A percentile compares a stretch with the other conserved stretches of the same genome.
Evolutionary conservation across 2,888 invertebrate genomes (phyloP).

Genomic region (Temnothorax ravouxi): DNA sequence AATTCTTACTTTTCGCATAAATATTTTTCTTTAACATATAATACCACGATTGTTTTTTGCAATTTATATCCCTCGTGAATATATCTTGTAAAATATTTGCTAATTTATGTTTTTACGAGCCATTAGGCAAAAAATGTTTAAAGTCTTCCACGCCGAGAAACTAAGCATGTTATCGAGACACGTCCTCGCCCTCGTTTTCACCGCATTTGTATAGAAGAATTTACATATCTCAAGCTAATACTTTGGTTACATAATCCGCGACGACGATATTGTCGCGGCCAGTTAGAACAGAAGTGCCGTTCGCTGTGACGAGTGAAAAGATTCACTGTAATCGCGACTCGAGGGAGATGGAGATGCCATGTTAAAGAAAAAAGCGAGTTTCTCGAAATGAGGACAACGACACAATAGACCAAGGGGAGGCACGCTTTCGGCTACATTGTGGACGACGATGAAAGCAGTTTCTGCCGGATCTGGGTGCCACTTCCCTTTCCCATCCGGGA

Average conservation of each 20-base stretch:
- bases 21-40: neutral
- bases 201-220: neutral
- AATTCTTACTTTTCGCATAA: neutral
- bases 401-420: constrained; percentile 70
- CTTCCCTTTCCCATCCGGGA: constrained; percentile 69
- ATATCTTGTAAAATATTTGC: neutral
- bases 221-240: constrained; percentile 32
- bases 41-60: neutral
- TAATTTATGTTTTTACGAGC: neutral
- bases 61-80: neutral
- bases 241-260: constrained; percentile 5
- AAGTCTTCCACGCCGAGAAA: neutral
- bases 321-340: constrained; percentile 64
- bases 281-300: constrained; percentile 32
- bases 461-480: constrained; percentile 74
- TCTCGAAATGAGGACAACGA: constrained; percentile 70
- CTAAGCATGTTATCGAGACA: neutral
- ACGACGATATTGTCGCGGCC: neutral
- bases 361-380: constrained; percentile 61
- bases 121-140: constrained; percentile 14
- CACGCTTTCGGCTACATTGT: constrained; percentile 72
- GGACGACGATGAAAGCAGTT: constrained; percentile 71
- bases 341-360: constrained; percentile 34
- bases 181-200: constrained; percentile 32
- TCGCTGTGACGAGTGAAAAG: constrained; percentile 5